Evolutionary conservation across 1,140 invertebrate genomes (phyloP), one percentile per base, ranked within the genome.

Genomic region (Pomacea maculata): DNA sequence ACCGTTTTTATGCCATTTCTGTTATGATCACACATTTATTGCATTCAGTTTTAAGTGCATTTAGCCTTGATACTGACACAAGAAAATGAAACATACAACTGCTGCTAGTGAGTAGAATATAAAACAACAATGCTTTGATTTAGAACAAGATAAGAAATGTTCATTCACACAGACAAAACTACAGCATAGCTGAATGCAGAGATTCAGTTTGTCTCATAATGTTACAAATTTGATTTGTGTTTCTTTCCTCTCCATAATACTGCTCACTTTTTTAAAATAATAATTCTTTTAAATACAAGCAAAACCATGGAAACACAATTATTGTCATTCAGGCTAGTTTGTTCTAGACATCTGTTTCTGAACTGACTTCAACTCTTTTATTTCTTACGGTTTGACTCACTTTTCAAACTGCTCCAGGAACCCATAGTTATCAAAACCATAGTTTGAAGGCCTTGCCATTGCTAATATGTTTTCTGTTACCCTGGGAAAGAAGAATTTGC

Each of bases 401-500:
- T 94, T 93, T 86, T 95, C 92, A 90, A 97, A 96, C 87, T 96
- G 95, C 86, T 94, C 93, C 84, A 96, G 94, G 79, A 96, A 93
- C 78, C 96, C 94, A 88, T 94, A 94, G 84, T 95, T 94, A 64
- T 94, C 91, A 74, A 97, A 95, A 72, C 93, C 91, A 21, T 93
- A 92, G 29, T 95, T 95, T 90, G 94, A 96, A 75, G 96, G 96
- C 74, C 96, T 93, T 82, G 96, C 95, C 95, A 96, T 97, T 84
- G 96, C 96, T 83, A 97, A 89, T 85, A 97, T 95, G 86, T 96
- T 94, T 83, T 96, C 95, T 19, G 96, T 97, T 82, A 97, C 94
- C 96, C 96, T 97, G 91, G 61, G 92, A 92, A 75, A 80, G 79
- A 82, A 71, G 29, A 67, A 67, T 68, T 19, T 15, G 34, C n/a